Conservation (phyloP, 2,888 invertebrate species). For the Rutpela maculata region DNA sequence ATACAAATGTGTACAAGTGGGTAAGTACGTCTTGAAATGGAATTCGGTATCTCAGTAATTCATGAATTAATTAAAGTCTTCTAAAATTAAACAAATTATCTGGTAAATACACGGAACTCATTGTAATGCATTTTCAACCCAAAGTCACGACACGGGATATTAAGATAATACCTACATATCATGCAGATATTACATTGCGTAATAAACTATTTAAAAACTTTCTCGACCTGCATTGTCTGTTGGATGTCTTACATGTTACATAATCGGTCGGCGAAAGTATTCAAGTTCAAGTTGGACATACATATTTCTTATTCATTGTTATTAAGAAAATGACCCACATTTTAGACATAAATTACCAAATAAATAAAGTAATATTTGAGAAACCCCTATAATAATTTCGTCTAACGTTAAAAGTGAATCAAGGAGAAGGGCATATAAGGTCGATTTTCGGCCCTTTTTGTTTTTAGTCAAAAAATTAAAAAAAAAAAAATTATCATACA, state of each 20-base stretch:
- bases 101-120: not conserved
- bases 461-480: too few species aligned
- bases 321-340: not conserved
- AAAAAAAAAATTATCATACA: too few species aligned
- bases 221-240: not conserved
- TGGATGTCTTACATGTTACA: not conserved
- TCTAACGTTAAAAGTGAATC: too few species aligned
- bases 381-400: too few species aligned
- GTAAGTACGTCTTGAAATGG: too few species aligned
- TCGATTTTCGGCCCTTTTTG: too few species aligned
- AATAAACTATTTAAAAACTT: conserved; percentile 2
- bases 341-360: not conserved
- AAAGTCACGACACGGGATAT: not conserved
- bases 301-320: not conserved
- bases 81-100: too few species aligned
- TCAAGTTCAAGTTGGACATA: conserved; percentile 40
- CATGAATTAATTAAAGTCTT: too few species aligned
- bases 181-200: not conserved
- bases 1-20: too few species aligned
- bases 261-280: conserved; percentile 31
- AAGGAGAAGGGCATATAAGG: too few species aligned
- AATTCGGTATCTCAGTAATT: too few species aligned
- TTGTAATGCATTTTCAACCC: not conserved
- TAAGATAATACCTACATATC: not conserved
- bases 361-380: not conserved